Percentiles rank a stretch among this genome's conserved stretches.
These are phyloP conservation scores for Promerops cafer DNA, from an alignment of 2,113 vertebrate species.

Conservation along the genomic window DNA sequence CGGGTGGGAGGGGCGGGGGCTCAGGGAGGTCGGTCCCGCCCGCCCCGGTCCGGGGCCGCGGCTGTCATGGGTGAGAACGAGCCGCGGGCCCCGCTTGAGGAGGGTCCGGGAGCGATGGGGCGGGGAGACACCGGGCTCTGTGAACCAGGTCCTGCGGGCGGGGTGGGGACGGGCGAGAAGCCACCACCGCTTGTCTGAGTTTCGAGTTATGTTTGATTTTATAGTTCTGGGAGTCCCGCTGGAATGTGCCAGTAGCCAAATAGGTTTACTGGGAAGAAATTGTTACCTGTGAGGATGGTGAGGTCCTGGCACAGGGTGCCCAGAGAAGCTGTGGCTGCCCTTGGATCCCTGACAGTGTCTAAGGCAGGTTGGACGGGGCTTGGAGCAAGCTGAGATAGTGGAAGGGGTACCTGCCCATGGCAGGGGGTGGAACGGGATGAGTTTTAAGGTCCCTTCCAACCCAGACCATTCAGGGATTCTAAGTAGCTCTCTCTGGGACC, in stretches of 20 bases:
- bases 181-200: neutral
- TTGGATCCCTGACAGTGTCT: neutral
- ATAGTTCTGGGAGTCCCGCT: neutral
- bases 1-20: neutral
- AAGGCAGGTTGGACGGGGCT: neutral
- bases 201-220: neutral
- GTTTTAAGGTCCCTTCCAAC: neutral
- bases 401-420: neutral
- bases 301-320: neutral
- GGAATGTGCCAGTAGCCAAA: neutral
- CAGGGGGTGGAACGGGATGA: neutral
- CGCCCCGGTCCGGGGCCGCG: neutral
- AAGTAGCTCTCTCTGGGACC: neutral
- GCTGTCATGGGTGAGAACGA: neutral
- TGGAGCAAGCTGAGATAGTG: accelerated
- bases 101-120: neutral
- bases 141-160: neutral
- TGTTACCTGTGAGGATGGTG: no score
- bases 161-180: neutral
- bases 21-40: neutral
- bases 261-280: neutral
- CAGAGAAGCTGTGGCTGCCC: neutral
- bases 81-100: neutral
- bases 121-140: neutral
- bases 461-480: neutral